phyloP scores from a whole-genome alignment of 2,888 invertebrate genomes.

The Peribatodes rhomboidaria region DNA sequence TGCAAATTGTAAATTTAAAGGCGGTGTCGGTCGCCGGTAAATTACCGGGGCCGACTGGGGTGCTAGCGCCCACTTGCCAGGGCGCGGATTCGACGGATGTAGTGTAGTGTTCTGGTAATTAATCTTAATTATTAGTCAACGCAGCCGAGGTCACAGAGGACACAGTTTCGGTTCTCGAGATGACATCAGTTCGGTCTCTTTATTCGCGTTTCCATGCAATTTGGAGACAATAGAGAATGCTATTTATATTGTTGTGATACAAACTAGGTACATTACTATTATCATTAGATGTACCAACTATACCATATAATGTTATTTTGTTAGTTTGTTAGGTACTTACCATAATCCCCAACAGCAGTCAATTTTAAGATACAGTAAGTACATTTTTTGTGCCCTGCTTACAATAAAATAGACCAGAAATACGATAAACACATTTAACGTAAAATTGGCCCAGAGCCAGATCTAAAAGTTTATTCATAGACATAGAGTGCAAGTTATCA shows the following conservation, averaged over 20 bases:
- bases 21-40: neutral
- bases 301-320: neutral
- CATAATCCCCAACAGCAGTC: neutral
- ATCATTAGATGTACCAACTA: no score
- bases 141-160: neutral
- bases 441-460: slow-evolving; percentile 25
- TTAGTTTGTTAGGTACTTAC: neutral
- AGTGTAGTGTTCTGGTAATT: slow-evolving; percentile 4
- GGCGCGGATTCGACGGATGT: slow-evolving; percentile 1
- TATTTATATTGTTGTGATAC: neutral
- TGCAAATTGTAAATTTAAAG: slow-evolving; percentile 1
- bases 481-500: slow-evolving; percentile 23
- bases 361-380: neutral
- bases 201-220: neutral
- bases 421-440: slow-evolving; percentile 22
- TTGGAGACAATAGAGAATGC: slow-evolving; percentile 2
- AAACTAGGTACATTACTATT: no score
- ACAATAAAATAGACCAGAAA: slow-evolving; percentile 11
- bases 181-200: slow-evolving; percentile 8
- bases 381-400: neutral
- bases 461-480: slow-evolving; percentile 12
- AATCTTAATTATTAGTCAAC: slow-evolving; percentile 10
- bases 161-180: neutral
- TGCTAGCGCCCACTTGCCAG: neutral
- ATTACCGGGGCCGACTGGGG: neutral